phyloP scores from a whole-genome alignment of 2,113 vertebrate species.

The Ceyx melanurus region DNA sequence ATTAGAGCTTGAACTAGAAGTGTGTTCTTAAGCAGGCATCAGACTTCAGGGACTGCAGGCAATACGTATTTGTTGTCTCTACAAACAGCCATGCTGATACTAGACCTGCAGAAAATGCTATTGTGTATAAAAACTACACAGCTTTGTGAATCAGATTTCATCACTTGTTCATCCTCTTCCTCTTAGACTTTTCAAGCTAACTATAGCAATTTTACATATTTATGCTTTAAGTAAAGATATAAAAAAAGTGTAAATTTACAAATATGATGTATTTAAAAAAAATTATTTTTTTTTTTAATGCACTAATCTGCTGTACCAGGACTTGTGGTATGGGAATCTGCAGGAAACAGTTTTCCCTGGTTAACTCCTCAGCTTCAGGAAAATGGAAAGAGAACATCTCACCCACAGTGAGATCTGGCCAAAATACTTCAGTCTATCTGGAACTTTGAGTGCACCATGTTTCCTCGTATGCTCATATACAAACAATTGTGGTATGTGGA shows the following conservation, averaged over 20 bases:
- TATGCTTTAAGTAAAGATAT: neutral
- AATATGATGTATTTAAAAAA: neutral
- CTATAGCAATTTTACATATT: neutral
- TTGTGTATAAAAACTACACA: neutral
- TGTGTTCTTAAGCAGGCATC: neutral
- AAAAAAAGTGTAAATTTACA: neutral
- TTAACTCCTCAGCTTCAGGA: neutral
- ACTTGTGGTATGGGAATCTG: neutral
- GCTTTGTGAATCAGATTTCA: neutral
- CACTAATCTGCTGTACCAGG: neutral
- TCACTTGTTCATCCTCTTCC: neutral
- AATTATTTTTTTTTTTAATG: neutral
- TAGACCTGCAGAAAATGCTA: neutral
- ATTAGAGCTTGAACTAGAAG: neutral
- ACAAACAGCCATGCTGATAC: neutral
- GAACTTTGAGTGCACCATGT: neutral
- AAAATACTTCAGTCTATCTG: neutral
- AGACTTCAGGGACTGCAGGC: neutral
- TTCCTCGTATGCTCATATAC: neutral
- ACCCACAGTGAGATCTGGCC: neutral
- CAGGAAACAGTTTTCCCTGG: neutral
- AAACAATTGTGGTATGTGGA: neutral
- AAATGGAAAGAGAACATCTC: neutral
- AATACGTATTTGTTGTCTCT: neutral
- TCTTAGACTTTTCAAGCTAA: neutral